Percentiles rank a stretch among this genome's conserved stretches.
Conservation (phyloP, 1,140 invertebrate genomes). For the Gonioctena quinquepunctata region DNA sequence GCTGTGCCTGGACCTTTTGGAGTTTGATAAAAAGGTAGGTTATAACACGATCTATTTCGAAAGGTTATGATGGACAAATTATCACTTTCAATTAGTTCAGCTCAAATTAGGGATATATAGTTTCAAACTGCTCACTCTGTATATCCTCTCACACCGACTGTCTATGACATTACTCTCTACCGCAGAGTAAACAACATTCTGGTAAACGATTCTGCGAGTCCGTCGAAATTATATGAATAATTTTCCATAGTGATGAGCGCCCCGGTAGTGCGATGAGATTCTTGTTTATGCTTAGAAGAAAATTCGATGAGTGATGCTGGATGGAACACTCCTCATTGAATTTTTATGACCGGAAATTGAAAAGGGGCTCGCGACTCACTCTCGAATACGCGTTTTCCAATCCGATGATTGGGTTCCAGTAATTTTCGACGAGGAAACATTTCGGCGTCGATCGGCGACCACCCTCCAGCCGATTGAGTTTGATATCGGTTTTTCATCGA, state of each 20-base stretch:
- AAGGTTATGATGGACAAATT: too few relatives aligned
- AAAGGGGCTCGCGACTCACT: not conserved
- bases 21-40: too few relatives aligned
- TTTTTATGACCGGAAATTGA: conserved; percentile 5
- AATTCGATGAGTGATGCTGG: not conserved
- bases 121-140: too few relatives aligned
- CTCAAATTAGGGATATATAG: too few relatives aligned
- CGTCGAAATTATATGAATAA: conserved; percentile 4
- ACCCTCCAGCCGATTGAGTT: too few relatives aligned
- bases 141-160: too few relatives aligned
- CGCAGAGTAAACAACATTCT: not conserved
- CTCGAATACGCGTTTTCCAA: not conserved
- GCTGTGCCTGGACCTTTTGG: too few relatives aligned
- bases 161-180: too few relatives aligned
- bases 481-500: too few relatives aligned
- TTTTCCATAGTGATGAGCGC: conserved; percentile 1
- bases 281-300: not conserved
- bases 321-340: not conserved
- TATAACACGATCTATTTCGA: too few relatives aligned
- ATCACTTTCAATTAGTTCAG: too few relatives aligned
- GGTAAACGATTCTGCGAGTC: not conserved
- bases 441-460: not conserved
- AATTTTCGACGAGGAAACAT: not conserved
- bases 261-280: not conserved
- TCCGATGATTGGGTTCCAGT: not conserved